Evolutionary conservation across 2,113 vertebrate species (phyloP).

Genomic region (Bolborhynchus lineola): DNA sequence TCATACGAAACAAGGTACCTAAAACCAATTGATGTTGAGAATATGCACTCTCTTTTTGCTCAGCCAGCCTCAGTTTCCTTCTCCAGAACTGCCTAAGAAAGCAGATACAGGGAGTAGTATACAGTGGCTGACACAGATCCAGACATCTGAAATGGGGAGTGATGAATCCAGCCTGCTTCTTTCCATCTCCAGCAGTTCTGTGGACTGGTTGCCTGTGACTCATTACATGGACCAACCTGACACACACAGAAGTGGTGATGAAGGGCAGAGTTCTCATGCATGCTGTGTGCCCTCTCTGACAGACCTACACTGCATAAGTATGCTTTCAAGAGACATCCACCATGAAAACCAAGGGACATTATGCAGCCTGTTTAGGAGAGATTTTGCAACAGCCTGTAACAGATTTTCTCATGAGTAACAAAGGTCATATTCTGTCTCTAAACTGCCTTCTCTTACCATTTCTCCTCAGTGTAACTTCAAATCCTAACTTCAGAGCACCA

Average conservation of each 20-base stretch:
- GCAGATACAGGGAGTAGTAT: background rate
- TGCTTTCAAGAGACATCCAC: background rate
- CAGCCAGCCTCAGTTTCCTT: background rate
- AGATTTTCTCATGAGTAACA: background rate
- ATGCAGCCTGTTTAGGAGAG: fast-evolving
- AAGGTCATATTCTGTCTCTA: background rate
- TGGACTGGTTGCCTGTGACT: background rate
- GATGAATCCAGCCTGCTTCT: background rate
- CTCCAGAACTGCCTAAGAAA: background rate
- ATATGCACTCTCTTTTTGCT: background rate
- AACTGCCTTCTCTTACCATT: background rate
- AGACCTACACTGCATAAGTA: background rate
- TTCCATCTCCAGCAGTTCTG: background rate
- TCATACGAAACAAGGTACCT: background rate
- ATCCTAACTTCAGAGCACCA: background rate
- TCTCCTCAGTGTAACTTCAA: background rate
- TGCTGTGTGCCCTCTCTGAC: background rate
- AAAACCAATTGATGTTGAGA: background rate
- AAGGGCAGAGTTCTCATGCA: fast-evolving
- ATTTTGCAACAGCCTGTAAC: background rate
- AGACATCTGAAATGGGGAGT: background rate
- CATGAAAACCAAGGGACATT: background rate
- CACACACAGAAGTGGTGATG: fast-evolving
- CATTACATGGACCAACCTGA: fast-evolving
- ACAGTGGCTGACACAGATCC: background rate